Evolutionary conservation across 1,140 invertebrate genomes (phyloP), one percentile per base, ranked within the genome.

Genomic region (Lamellibrachia luymesi): DNA sequence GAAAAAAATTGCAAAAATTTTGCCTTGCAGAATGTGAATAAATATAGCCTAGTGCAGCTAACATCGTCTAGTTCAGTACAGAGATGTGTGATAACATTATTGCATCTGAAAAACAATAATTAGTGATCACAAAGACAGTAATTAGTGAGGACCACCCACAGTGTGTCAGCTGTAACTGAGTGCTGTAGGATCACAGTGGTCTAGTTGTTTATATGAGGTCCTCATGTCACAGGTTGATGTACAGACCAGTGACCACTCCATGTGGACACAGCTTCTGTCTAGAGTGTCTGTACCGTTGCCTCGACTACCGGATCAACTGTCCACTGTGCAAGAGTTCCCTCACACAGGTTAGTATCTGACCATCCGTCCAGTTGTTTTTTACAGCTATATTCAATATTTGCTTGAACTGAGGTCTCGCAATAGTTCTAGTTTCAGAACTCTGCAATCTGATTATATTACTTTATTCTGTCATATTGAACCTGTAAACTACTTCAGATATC

Each of bases 231-330:
- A 95, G 96, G 49, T 92, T 98, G 7, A 96, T 98, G 49, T 98
- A 97, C 97, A 97, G 98, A 95, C 98, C 98, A 1, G 98, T 99
- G 17, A 98, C 98, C 22, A 99, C 98, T 5, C 97, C 98, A 1
- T 99, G 98, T 95, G 98, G 98, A 13, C 98, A 99, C 95, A 98
- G 97, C 0, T 99, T 98, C 96, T 99, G 98, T 96, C 97, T 97
- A 94, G 97, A 97, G 94, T 99, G 98, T 96, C 96, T 99, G 92
- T 98, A 98, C 95, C 97, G 98, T 90, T 98, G 97, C 94, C 96
- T 99, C 93, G 98, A 98, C 96, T 98, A 98, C 95, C 98, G 97
- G 90, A 97, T 97, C 64, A 96, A 97, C 4, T 99, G 98, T 96
- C 98, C 98, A 13, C 97, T 99, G 50, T 99, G 98, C 95, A 98